Base-by-base conservation (phyloP, 2,113 vertebrate species). In the Albula goreensis region DNA sequence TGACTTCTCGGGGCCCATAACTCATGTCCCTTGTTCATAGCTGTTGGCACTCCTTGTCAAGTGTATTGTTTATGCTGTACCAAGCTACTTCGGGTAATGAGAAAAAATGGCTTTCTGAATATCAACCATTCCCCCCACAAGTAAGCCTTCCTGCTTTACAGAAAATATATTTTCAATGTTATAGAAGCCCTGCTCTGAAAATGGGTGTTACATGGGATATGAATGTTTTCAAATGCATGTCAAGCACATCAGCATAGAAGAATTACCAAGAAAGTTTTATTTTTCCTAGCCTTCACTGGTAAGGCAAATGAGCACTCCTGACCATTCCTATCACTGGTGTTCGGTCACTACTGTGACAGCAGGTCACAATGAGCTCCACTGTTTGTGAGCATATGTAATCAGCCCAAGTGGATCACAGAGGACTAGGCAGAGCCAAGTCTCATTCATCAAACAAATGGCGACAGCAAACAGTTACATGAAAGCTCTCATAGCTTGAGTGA, bases 41-140 rank as follows among this genome's bases (percentile, higher is more conserved):
- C 50, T 49, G 15, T 53, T 70, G 63, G 17, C 53, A 81, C 50
- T 81, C 85, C 80, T 70, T 82, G 66, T 81, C 60, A 56, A 86
- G 50, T 77, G 7, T 60, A 19, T 51, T 81, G 79, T 78, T 86
- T 82, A 56, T 86, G n/a, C n/a, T 52, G 74, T 50, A 53, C 50
- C 48, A n/a, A 85, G 80, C 48, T 48, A 86, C 56, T 86, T 82
- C 50, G 57, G 49, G 31, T 66, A 85, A 85, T 85, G 78, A 66
- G 60, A 85, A 80, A 86, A 85, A 41, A 60, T 56, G 22, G 78
- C n/a, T 78, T 85, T 53, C 5, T 53, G 49, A 78, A 15, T 57
- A 52, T 48, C 22, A 84, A 66, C 49, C 63, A 22, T 53, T 52
- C 15, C 60, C 60, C 31, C 70, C 31, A 5, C 53, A 4, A 78